These are phyloP conservation scores for Poeciliopsis gracilis DNA, from an alignment of 2,797 vertebrate species.

Conservation along the genomic window DNA sequence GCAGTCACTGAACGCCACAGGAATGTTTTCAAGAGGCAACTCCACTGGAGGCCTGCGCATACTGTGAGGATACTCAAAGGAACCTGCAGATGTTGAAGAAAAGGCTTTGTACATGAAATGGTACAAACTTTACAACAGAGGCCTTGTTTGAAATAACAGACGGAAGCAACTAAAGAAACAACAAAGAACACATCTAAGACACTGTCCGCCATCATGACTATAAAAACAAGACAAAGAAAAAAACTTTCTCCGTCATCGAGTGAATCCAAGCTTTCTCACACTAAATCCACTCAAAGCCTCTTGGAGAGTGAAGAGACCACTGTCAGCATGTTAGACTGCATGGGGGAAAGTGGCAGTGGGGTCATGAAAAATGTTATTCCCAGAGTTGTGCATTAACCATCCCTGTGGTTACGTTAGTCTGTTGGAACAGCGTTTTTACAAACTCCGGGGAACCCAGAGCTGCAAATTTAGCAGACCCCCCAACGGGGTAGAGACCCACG, in stretches of 20 bases:
- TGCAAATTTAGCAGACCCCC: conserved; percentile 59
- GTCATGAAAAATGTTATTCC: conserved; percentile 64
- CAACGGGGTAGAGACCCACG: conserved; percentile 35
- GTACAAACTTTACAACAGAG: background rate
- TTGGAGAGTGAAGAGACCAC: conserved; percentile 53
- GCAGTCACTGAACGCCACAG: background rate
- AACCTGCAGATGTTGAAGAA: background rate
- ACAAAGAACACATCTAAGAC: conserved; percentile 18
- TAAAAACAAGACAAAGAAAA: conserved; percentile 21
- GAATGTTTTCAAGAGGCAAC: background rate
- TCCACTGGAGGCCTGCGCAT: background rate
- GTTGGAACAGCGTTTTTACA: conserved; percentile 53
- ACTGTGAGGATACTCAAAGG: background rate
- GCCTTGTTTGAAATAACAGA: background rate
- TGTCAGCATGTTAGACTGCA: conserved; percentile 32
- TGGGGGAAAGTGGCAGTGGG: conserved; percentile 41
- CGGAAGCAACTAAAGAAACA: background rate
- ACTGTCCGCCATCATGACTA: conserved; percentile 20
- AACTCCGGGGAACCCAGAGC: conserved; percentile 57
- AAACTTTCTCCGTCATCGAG: conserved; percentile 56
- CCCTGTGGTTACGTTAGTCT: conserved; percentile 59
- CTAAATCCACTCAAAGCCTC: conserved; percentile 65
- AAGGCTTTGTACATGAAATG: background rate
- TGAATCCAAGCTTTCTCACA: conserved; percentile 57
- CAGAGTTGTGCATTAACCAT: conserved; percentile 58